Percentiles rank a stretch among this genome's conserved stretches.
phyloP scores from a whole-genome alignment of 2,113 vertebrate genomes.

The Carollia perspicillata region DNA sequence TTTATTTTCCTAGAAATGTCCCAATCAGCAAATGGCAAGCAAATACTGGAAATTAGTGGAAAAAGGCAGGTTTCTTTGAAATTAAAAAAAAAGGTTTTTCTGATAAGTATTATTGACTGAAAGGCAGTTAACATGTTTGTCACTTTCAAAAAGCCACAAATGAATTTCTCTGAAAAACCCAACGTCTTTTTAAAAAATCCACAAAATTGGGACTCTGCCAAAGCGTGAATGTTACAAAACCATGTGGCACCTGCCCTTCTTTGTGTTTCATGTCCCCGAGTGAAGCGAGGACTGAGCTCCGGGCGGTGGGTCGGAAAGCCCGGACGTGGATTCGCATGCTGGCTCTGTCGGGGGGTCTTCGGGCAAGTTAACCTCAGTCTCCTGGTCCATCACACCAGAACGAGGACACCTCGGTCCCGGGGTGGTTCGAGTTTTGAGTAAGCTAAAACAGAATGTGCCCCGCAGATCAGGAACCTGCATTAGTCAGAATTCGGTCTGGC shows the following conservation, averaged over 20 bases:
- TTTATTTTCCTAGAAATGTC: constrained; percentile 36
- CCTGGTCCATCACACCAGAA: not conserved
- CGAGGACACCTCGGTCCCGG: not conserved
- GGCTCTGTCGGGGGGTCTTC: not conserved
- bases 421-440: not conserved
- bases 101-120: constrained; percentile 71
- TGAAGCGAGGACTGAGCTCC: not conserved
- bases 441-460: not conserved
- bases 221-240: not conserved
- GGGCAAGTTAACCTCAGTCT: not conserved
- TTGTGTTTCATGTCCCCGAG: not conserved
- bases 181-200: constrained; percentile 49
- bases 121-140: constrained; percentile 65
- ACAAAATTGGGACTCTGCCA: constrained; percentile 55
- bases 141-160: constrained; percentile 64
- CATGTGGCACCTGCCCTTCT: not conserved
- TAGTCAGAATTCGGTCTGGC: not conserved
- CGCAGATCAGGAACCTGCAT: not conserved
- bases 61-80: constrained; percentile 57
- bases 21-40: not conserved
- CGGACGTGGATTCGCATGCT: not conserved
- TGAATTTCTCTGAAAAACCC: constrained; percentile 65
- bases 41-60: constrained; percentile 27
- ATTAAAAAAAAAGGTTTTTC: constrained; percentile 42
- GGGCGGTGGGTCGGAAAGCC: not conserved